Evolutionary conservation across 2,888 invertebrate genomes (phyloP), one percentile per base, ranked within the genome.

Genomic region (Agelastica alni): DNA sequence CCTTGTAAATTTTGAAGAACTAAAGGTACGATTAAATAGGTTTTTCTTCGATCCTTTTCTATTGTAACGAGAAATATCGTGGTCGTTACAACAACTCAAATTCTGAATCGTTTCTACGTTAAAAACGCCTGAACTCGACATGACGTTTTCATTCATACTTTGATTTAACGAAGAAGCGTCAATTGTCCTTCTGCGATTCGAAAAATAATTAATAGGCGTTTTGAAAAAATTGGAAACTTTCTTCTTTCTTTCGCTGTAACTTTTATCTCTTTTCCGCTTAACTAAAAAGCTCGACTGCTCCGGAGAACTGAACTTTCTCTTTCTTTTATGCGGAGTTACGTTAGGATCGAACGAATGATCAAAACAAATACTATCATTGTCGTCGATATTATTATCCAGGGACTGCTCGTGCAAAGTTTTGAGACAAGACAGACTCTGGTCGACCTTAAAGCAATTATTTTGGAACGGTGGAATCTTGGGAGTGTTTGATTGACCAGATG

Each of bases 161-260:
- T 68, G 68, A 46, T 67, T 68, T 39, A 69, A 67, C 41, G 56
- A 63, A 3, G 68, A 53, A 3, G 70, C 66, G 47, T 74, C 74
- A 12, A 75, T 74, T 0, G 76, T 76, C 5, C 75, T 66, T 51
- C 77, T 62, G 16, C 77, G 68, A 58, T 74, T 72, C 7, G 76
- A 70, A 53, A 77, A 71, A 61, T 75, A 76, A 51, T 69, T 72
- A 2, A 77, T 65, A 0, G 75, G 76, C 0, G 76, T 76, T 51
- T 73, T 73, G 51, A 77, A 75, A 47, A 77, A 71, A 46, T 66
- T 69, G 0, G 75, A 71, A 12, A 76, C 69, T 61, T 71, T 70
- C 51, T 67, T 69, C 37, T 69, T 70, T 34, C 66, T 66, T 56
- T 75, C 64, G 55, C 73, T 75, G 41, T 70, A 70, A 51, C 73